Percentiles rank a stretch among this genome's conserved stretches.
Evolutionary conservation across 2,888 invertebrate species (phyloP).

Genomic region (Limenitis camilla): DNA sequence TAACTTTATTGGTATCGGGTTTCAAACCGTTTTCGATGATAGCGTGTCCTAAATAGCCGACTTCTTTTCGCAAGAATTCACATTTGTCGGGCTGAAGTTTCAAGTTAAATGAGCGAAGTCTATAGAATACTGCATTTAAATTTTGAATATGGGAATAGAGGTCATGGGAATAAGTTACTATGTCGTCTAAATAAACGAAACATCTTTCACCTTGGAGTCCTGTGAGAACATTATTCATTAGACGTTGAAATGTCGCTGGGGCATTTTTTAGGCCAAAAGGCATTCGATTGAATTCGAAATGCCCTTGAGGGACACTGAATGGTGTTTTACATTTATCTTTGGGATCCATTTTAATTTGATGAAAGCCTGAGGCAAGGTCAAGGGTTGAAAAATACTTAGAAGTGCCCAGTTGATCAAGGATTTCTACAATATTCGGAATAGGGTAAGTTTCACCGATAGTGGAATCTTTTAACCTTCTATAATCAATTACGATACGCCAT

Average conservation of each 20-base stretch:
- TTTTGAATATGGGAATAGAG: constrained; percentile 2
- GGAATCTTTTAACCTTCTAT: constrained; percentile 26
- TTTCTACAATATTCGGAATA: constrained; percentile 27
- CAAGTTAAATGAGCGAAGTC: constrained; percentile 13
- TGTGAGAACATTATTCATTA: constrained; percentile 24
- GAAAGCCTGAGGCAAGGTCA: constrained; percentile 20
- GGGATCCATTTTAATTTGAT: constrained; percentile 13
- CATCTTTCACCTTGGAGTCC: too few relatives aligned
- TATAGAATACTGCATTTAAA: constrained; percentile 9
- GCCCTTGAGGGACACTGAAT: constrained; percentile 22
- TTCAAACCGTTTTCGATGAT: constrained; percentile 29
- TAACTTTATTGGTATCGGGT: too few relatives aligned
- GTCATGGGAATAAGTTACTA: constrained; percentile 15
- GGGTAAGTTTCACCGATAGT: constrained; percentile 27
- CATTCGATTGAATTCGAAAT: constrained; percentile 18
- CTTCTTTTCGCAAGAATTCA: constrained; percentile 28
- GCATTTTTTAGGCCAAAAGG: too few relatives aligned
- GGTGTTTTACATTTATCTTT: constrained; percentile 19
- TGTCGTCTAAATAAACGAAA: constrained; percentile 25
- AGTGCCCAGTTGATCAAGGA: constrained; percentile 26
- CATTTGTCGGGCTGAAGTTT: constrained; percentile 32
- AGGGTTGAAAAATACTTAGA: constrained; percentile 26
- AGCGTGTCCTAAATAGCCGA: constrained; percentile 29
- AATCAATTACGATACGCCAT: constrained; percentile 26
- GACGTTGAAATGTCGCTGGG: constrained; percentile 21